Evolutionary conservation across 2,797 vertebrate genomes (phyloP), one percentile per base, ranked within the genome.

Genomic region (Spatula versicolor): DNA sequence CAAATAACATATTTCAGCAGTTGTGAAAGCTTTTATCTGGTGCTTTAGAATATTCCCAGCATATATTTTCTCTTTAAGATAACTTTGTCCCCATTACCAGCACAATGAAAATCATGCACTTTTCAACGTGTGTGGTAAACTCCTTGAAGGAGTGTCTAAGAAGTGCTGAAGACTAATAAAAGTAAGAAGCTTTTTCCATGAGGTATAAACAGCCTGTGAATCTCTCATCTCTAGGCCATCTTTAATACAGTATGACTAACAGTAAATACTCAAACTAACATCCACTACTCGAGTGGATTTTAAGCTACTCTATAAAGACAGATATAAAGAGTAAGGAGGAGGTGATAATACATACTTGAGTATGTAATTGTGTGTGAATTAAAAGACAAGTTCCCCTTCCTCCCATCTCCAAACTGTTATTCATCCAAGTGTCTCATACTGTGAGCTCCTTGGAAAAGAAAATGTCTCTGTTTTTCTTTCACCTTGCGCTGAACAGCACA

Each of bases 361-460:
- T 30, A 39, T 11, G 1, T 58, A 85, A 71, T 22, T 50, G 52
- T 89, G 46, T 64, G 74, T 79, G 83, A 88, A 85, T 75, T 71
- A 43, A 6, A 90, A 94, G 50, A 31, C 48, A 74, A 19, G 71
- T 69, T 82, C 22, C 21, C 39, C 25, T 26, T 28, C 30, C 21
- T 23, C 37, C 76, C 60, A 52, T 33, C 22, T 18, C n/a, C 9
- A 4, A 92, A 82, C 52, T 35, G 31, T 83, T 83, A 56, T 9
- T 68, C 60, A 54, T 74, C 35, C 59, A 59, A 84, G 63, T 54
- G 43, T 52, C 68, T 68, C 88, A 35, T 45, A 59, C 63, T 41
- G 11, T 46, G 80, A 91, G 39, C 33, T 77, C 64, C 85, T 92
- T 83, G 84, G 86, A 74, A 92, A 91, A 91, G 50, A 45, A 60